A percentile compares a stretch with the other conserved stretches of the same genome.
These are phyloP conservation scores for Stenurella melanura DNA, from an alignment of 2,888 invertebrate genomes.

Conservation along the genomic window DNA sequence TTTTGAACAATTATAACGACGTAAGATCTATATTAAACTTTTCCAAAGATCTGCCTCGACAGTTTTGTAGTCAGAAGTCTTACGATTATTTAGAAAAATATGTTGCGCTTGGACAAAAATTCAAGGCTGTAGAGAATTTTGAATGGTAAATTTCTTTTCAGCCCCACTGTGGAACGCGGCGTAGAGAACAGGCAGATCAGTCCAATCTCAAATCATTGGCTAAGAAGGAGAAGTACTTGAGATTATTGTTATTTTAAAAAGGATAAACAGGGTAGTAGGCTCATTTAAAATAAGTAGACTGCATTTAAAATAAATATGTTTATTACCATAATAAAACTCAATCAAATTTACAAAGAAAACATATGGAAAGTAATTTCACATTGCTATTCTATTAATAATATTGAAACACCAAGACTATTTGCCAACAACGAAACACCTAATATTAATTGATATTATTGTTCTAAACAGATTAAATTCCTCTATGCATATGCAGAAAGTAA, in stretches of 20 bases:
- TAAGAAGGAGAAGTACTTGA: no score
- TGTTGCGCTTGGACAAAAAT: no score
- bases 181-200: no score
- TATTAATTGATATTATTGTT: background rate
- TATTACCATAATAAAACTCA: conserved; percentile 17
- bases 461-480: background rate
- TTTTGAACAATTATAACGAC: no score
- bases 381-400: background rate
- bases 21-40: no score
- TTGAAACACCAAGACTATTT: conserved; percentile 20
- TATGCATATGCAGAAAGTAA: background rate
- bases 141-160: no score
- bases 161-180: no score
- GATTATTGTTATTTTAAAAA: background rate
- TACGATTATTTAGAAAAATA: no score
- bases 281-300: background rate
- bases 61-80: no score
- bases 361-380: conserved; percentile 1
- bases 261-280: background rate
- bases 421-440: background rate
- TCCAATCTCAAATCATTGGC: no score
- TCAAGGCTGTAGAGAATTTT: no score
- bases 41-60: no score
- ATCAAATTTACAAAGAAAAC: conserved; percentile 2
- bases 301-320: conserved; percentile 12